A percentile compares a stretch with the other conserved stretches of the same genome.
Conservation (phyloP, 1,140 invertebrate genomes). For the Chironomus tepperi region DNA sequence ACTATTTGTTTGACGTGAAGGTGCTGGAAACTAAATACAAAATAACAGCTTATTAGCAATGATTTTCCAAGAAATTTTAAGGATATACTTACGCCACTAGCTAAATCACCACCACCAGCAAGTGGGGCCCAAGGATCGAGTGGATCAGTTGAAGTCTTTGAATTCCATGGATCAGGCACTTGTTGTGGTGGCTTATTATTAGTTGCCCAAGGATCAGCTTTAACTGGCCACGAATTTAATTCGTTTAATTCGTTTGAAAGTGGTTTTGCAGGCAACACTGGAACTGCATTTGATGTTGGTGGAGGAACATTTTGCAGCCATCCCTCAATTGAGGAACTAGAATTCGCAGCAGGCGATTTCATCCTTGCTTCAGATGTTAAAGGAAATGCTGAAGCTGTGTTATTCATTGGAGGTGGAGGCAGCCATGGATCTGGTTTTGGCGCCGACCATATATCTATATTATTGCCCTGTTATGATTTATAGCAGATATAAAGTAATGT, state of each 20-base stretch:
- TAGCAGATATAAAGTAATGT: constrained; percentile 25
- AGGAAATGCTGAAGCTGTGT: background rate
- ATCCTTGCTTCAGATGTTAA: constrained; percentile 29
- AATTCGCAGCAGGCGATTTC: constrained; percentile 37
- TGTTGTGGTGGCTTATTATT: constrained; percentile 21
- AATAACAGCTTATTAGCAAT: constrained; percentile 1
- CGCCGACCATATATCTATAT: constrained; percentile 52
- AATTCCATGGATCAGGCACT: constrained; percentile 31
- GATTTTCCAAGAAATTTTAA: too few species aligned
- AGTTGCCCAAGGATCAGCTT: background rate
- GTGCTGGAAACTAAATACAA: constrained; percentile 19
- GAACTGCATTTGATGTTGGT: constrained; percentile 30
- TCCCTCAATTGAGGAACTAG: constrained; percentile 37
- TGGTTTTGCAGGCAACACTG: constrained; percentile 29
- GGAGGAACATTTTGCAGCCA: constrained; percentile 39
- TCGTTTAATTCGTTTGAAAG: constrained; percentile 26
- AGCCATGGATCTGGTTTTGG: constrained; percentile 51
- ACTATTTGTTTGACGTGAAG: constrained; percentile 15
- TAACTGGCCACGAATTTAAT: constrained; percentile 26
- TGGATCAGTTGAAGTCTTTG: constrained; percentile 34
- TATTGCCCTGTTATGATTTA: constrained; percentile 36
- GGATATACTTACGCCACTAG: constrained; percentile 21
- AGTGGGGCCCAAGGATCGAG: constrained; percentile 45
- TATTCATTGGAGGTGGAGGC: constrained; percentile 33
- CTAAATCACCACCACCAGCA: constrained; percentile 33